Conservation (phyloP, 2,888 invertebrate species). For the Steinernema scapterisci region DNA sequence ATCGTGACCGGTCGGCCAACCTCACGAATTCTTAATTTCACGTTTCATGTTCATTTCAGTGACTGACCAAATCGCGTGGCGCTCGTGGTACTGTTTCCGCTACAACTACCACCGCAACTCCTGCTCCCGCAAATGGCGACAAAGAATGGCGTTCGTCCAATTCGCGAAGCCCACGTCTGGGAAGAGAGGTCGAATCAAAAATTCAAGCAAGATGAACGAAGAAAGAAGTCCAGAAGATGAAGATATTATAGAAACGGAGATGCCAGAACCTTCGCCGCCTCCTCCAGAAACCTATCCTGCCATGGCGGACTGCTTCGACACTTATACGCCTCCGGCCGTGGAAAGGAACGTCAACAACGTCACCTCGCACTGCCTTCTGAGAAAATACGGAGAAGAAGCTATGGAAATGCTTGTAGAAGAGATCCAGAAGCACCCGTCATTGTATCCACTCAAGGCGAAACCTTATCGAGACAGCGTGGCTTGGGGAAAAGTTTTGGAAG, state of each 20-base stretch:
- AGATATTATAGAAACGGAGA: not conserved
- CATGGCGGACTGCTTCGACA: conserved; percentile 3
- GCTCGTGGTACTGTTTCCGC: conserved; percentile 23
- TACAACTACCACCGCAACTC: conserved; percentile 17
- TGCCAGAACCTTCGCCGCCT: not conserved
- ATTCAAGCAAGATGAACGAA: not conserved
- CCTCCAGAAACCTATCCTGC: not conserved
- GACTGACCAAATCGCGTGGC: not conserved
- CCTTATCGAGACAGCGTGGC: conserved; percentile 9
- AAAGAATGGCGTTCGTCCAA: not conserved
- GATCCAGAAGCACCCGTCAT: not conserved
- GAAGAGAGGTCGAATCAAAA: not conserved
- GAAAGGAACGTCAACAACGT: not conserved
- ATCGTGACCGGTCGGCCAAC: too few species aligned
- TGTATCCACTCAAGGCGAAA: conserved; percentile 1
- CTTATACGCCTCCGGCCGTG: too few species aligned
- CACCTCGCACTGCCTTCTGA: not conserved
- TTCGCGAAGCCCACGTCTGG: not conserved
- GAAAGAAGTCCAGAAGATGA: not conserved
- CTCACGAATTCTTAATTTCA: too few species aligned
- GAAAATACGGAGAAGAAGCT: conserved; percentile 14
- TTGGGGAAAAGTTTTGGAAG: conserved; percentile 18
- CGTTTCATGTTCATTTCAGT: not conserved
- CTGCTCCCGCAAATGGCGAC: conserved; percentile 11
- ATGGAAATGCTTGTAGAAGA: conserved; percentile 17